Conservation (phyloP, 64 coral and sea anemone genomes). For the Actinia equina region DNA sequence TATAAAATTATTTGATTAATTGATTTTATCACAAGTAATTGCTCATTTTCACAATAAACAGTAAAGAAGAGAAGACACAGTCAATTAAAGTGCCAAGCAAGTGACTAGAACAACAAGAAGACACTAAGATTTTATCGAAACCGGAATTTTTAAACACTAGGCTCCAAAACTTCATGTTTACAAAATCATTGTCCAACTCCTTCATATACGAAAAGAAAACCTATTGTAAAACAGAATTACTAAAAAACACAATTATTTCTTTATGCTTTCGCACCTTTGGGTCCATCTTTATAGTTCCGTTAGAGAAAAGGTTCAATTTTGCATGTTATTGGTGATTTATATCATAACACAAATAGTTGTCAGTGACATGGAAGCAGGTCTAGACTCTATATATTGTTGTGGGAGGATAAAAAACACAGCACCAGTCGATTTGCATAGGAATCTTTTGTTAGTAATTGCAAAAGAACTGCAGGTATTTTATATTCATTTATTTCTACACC, state of each 20-base stretch:
- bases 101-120: not conserved
- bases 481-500: not conserved
- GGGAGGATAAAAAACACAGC: not conserved
- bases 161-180: not conserved
- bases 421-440: not conserved
- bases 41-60: not conserved
- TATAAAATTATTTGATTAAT: not conserved
- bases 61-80: not conserved
- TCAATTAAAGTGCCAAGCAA: too few relatives aligned
- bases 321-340: not conserved
- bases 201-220: not conserved
- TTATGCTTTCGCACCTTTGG: not conserved
- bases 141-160: not conserved
- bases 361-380: not conserved
- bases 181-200: not conserved
- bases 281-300: not conserved
- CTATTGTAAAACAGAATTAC: not conserved
- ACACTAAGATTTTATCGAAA: not conserved
- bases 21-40: not conserved
- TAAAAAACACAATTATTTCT: not conserved
- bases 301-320: not conserved
- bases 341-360: not conserved
- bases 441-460: not conserved
- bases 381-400: not conserved
- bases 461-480: not conserved